A percentile compares a stretch with the other conserved stretches of the same genome.
These are phyloP conservation scores for Steinernema hermaphroditum DNA, from an alignment of 2,888 invertebrate genomes.

Conservation along the genomic window DNA sequence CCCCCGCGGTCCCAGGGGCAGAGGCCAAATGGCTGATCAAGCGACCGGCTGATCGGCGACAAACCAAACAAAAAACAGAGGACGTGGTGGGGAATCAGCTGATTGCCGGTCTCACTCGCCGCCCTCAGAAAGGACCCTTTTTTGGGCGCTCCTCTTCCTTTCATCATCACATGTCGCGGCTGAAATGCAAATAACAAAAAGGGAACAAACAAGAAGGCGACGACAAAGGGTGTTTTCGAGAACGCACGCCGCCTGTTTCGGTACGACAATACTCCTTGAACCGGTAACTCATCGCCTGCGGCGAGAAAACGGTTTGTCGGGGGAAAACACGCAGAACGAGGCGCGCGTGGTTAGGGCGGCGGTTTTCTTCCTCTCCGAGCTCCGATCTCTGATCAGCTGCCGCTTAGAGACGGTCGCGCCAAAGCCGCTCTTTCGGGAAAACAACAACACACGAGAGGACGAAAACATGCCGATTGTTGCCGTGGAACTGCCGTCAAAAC, in stretches of 20 bases:
- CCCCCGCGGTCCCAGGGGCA: background rate
- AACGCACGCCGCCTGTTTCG: background rate
- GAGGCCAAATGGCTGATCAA: background rate
- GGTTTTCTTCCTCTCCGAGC: too few species aligned
- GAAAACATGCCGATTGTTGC: too few species aligned
- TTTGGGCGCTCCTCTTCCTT: background rate
- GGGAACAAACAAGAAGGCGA: conserved; percentile 22
- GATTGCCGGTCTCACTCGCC: conserved; percentile 12
- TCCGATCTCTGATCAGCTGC: too few species aligned
- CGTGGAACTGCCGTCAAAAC: too few species aligned
- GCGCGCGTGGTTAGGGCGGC: too few species aligned
- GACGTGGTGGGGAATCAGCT: background rate
- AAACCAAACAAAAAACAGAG: conserved; percentile 18
- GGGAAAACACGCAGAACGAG: too few species aligned
- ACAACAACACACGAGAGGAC: too few species aligned
- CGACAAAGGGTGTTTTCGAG: conserved; percentile 20
- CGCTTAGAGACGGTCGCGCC: too few species aligned
- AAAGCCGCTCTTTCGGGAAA: too few species aligned
- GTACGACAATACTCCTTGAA: conserved; percentile 21
- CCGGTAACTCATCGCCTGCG: conserved; percentile 14
- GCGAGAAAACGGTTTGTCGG: conserved; percentile 9
- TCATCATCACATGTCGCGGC: background rate
- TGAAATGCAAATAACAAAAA: conserved; percentile 24
- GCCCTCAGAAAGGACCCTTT: too few species aligned
- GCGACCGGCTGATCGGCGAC: background rate